Percentiles rank a stretch among this genome's conserved stretches.
Evolutionary conservation across 2,888 invertebrate species (phyloP).

Genomic region (Barypeithes pellucidus): DNA sequence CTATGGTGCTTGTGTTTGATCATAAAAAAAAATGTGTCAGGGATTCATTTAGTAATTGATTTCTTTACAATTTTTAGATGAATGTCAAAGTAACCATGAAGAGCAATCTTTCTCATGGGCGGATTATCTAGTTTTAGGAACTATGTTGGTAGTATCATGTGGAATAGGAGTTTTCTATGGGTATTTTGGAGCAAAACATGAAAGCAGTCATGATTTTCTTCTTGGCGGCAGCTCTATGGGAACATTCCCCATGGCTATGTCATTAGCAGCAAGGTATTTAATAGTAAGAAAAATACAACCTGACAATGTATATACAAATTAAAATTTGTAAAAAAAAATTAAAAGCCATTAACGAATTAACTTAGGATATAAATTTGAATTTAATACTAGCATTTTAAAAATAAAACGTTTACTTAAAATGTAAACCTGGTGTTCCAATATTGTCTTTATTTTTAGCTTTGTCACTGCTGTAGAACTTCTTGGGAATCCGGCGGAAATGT

Average conservation of each 20-base stretch:
- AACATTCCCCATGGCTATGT: slow-evolving; percentile 91
- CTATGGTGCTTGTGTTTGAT: too few species aligned
- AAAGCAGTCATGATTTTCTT: slow-evolving; percentile 85
- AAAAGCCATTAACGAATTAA: too few species aligned
- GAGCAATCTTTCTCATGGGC: slow-evolving; percentile 75
- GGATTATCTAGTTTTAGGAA: slow-evolving; percentile 84
- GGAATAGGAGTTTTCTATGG: slow-evolving; percentile 91
- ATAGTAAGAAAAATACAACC: background rate
- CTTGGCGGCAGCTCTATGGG: slow-evolving; percentile 88
- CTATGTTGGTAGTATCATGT: slow-evolving; percentile 86
- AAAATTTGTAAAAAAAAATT: too few species aligned
- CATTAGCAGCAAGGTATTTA: slow-evolving; percentile 85
- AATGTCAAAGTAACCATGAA: slow-evolving; percentile 32
- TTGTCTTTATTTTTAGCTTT: slow-evolving; percentile 79
- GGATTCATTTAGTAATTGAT: too few species aligned
- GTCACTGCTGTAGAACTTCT: slow-evolving; percentile 92
- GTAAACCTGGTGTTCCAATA: background rate
- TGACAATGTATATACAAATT: background rate
- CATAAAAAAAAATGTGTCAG: too few species aligned
- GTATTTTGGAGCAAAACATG: slow-evolving; percentile 83
- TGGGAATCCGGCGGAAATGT: slow-evolving; percentile 95
- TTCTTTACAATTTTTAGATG: slow-evolving; percentile 29
- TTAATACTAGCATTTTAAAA: too few species aligned
- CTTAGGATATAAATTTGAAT: too few species aligned
- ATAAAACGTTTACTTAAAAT: too few species aligned